Conservation (phyloP, 1,140 invertebrate species). For the Paraescarpia echinospica region DNA sequence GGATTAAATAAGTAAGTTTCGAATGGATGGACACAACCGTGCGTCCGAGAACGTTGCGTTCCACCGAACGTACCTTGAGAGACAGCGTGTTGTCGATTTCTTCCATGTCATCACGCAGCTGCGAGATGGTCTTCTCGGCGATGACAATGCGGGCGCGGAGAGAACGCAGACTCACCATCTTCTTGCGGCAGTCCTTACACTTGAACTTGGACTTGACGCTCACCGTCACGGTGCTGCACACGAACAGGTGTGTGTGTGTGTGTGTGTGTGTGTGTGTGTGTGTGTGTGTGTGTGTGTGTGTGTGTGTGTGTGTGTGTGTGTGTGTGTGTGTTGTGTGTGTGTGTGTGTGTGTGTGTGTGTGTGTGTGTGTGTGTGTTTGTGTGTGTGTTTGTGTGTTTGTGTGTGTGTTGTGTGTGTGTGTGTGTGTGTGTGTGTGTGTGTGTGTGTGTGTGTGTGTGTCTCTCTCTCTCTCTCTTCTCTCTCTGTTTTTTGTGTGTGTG, state of each 20-base stretch:
- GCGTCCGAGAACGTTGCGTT: neutral
- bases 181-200: neutral
- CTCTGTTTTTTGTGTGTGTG: no score
- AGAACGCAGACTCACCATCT: neutral
- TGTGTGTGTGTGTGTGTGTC: no score
- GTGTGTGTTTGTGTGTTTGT: neutral
- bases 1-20: no score
- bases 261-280: no score
- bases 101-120: neutral
- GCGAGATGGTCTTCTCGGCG: neutral
- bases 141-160: neutral
- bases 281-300: no score
- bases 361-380: neutral
- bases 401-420: neutral
- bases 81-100: neutral
- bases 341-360: neutral
- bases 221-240: neutral
- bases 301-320: no score
- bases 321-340: neutral
- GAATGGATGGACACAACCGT: no score
- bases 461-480: no score
- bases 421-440: neutral
- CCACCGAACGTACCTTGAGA: neutral
- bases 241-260: neutral
- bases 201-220: neutral